Evolutionary conservation across 2,113 vertebrate genomes (phyloP), one percentile per base, ranked within the genome.

Genomic region (Petrocephalus microphthalmus): DNA sequence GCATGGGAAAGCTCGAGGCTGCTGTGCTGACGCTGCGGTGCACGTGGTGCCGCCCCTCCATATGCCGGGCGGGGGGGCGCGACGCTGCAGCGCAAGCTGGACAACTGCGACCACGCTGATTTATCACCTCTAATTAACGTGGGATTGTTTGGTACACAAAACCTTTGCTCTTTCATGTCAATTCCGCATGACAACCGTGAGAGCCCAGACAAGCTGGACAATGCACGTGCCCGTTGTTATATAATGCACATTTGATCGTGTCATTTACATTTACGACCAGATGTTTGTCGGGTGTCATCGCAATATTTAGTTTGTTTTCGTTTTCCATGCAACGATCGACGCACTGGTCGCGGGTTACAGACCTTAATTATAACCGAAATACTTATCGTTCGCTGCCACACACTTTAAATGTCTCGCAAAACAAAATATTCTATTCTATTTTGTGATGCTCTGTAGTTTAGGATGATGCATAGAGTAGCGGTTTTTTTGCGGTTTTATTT

Each of bases 1-100:
- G 81, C 56, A 60, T 87, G 89, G 78, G 54, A 87, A 87, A 85
- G 37, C 22, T 17, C n/a, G 56, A 82, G 54, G 17, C 37, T 56
- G 56, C 54, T 86, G 49, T 87, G 86, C 89, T 84, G 89, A 87
- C 78, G 78, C 54, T 51, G 89, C 74, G 20, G 45, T 52, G 74
- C 89, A 42, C 42, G 29, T 78, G 20, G 42, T 49, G 47, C 74
- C 47, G 87, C 87, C 74, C 87, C 56, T 87, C 85, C 51, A 67
- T 47, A 56, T 13, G 71, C 37, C 33, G 10, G 29, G n/a, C n/a
- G n/a, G 7, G 13, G 71, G 33, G 2, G 71, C 1, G 11, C 13
- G 33, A 42, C 13, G 71, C 29, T 78, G 33, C 17, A 42, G 71
- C 5, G 33, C 71, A 33, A 78, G 71, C 71, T 42, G 71, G 71